Percentiles rank a stretch among this genome's conserved stretches.
These are phyloP conservation scores for Brachystomella parvula DNA, from an alignment of 1,140 invertebrate genomes.

Conservation along the genomic window DNA sequence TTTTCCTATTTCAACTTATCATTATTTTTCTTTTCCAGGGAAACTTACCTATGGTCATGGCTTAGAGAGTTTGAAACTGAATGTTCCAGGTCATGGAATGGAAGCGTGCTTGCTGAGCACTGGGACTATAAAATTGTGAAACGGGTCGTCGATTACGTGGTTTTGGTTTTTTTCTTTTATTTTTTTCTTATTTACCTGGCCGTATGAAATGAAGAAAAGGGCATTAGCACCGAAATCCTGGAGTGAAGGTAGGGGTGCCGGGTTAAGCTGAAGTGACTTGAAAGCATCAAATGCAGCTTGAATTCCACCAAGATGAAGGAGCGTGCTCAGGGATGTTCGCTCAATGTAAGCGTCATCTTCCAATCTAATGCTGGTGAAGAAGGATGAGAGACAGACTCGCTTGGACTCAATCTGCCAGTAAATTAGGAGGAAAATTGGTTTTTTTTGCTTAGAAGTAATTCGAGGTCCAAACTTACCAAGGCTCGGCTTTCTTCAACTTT, in stretches of 20 bases:
- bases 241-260: constrained; percentile 43
- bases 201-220: constrained; percentile 46
- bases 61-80: constrained; percentile 25
- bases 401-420: constrained; percentile 35
- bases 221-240: constrained; percentile 44
- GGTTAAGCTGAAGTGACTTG: constrained; percentile 39
- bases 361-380: constrained; percentile 35
- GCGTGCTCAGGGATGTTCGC: constrained; percentile 41
- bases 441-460: background rate
- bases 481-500: constrained; percentile 26
- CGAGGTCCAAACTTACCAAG: constrained; percentile 14
- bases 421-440: constrained; percentile 16
- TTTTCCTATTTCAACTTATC: too few relatives aligned
- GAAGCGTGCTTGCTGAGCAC: constrained; percentile 32
- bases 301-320: constrained; percentile 45
- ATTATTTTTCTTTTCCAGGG: too few relatives aligned
- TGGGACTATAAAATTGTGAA: constrained; percentile 34
- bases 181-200: constrained; percentile 37
- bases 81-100: constrained; percentile 38
- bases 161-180: too few relatives aligned
- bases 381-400: constrained; percentile 45
- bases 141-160: too few relatives aligned
- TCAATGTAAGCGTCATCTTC: constrained; percentile 35
- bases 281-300: constrained; percentile 41
- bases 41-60: constrained; percentile 34